Evolutionary conservation across 2,888 invertebrate genomes (phyloP), one percentile per base, ranked within the genome.

Genomic region (Copidosoma aretas): DNA sequence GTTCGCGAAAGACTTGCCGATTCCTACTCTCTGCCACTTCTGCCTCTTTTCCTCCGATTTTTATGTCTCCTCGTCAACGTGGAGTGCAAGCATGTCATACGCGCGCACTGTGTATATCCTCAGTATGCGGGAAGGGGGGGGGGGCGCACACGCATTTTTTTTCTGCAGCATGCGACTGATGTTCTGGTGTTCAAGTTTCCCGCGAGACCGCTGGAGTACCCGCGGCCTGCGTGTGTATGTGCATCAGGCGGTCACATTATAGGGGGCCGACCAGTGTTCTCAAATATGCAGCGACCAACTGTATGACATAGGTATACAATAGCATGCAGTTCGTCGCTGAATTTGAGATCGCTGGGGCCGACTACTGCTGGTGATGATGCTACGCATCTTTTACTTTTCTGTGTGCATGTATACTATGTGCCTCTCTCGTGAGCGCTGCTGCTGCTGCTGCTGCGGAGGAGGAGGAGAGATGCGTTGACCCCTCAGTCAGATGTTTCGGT

Each of bases 381-480:
- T n/a, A n/a, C n/a, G n/a, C n/a, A n/a, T n/a, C n/a, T n/a, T n/a
- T n/a, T n/a, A n/a, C n/a, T n/a, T n/a, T n/a, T n/a, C n/a, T n/a
- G 8, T 32, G 32, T 32, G 32, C 32, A 32, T 32, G 32, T 32
- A 32, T 32, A 8, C 8, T 46, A 14, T 46, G 15, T 41, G 10
- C 41, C 41, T 41, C 41, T 41, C 59, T 43, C n/a, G n/a, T 53
- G 21, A 52, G 41, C 62, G 53, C 54, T 15, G 54, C 46, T 46
- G 62, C 53, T 43, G 60, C 60, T 46, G 60, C 59, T 58, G 22
- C 32, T 19, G 59, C 12, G n/a, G n/a, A n/a, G n/a, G n/a, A n/a
- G n/a, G n/a, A n/a, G 32, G 32, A 32, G 53, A 52, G 66, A 70
- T 62, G 61, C 71, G 68, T 68, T 65, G 71, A 71, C 64, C 67